Base-by-base conservation (phyloP, 2,113 vertebrate species). In the Cacatua alba region DNA sequence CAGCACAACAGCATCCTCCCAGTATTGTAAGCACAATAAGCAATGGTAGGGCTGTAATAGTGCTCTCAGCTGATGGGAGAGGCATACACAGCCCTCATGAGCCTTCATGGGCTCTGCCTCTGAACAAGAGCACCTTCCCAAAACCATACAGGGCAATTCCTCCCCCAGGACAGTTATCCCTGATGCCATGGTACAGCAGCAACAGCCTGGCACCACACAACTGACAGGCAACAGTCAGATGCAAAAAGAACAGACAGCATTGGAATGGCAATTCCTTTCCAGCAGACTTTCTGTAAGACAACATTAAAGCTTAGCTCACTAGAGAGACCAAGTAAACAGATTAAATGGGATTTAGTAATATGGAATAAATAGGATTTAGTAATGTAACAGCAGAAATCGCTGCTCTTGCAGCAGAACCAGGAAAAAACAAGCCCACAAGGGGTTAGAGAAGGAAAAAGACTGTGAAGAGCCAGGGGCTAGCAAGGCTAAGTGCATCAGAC, bases 331-430 rank as follows among this genome's bases (percentile, higher is more conserved):
- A 70, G 57, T 94, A 92, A 94, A 95, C 76, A 92, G 90, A 96
- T 94, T 93, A 95, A 94, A 94, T 21, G 52, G 79, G 86, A 96
- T 94, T 94, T 92, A 95, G 76, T 65, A 95, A 95, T 78, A 94
- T 10, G 70, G 72, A 92, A 90, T 91, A 90, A 96, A 96, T 76
- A 88, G 77, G 93, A 95, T 95, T 96, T 80, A 77, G 77, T 72
- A 91, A 81, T 2, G 19, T 43, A 69, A 71, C 80, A 72, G 68
- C 78, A 92, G 67, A 82, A 95, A 90, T 91, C 5, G 2, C 83
- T 67, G 55, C 74, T 87, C 65, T 33, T 84, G 72, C 53, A 48
- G 82, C n/a, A 52, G 86, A 86, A 86, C 70, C 0, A 1, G 59
- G 29, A 39, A 28, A 46, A 87, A 64, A 70, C 49, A 41, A 48